Conservation (phyloP, 2,797 vertebrate species). For the Percopsis omiscomaycus region DNA sequence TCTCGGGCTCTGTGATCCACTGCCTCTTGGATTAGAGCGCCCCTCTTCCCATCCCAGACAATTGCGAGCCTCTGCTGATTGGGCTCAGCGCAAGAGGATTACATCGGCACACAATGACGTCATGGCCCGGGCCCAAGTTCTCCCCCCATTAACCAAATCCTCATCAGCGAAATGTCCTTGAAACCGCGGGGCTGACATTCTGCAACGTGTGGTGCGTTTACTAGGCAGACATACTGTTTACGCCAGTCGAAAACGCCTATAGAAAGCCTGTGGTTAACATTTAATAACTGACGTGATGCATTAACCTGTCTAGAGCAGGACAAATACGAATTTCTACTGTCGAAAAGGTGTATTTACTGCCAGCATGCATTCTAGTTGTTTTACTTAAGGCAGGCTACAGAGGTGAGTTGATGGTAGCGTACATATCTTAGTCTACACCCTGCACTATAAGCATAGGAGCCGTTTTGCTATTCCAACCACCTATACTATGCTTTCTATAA, state of each 20-base stretch:
- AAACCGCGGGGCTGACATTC: slow-evolving; percentile 88
- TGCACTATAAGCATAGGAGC: no score
- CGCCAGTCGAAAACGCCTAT: slow-evolving; percentile 13
- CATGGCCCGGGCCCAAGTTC: slow-evolving; percentile 89
- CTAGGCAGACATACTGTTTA: slow-evolving; percentile 30
- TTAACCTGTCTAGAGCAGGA: no score
- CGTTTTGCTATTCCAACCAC: no score
- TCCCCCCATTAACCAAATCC: slow-evolving; percentile 91
- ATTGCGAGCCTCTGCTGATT: slow-evolving; percentile 88
- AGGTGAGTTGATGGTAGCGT: no score
- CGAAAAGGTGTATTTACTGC: no score
- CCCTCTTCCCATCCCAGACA: slow-evolving; percentile 83
- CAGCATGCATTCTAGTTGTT: no score
- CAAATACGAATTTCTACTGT: no score
- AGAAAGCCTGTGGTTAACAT: not conserved
- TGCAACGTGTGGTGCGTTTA: slow-evolving; percentile 68
- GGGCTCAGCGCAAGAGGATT: slow-evolving; percentile 93
- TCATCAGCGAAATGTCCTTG: slow-evolving; percentile 98
- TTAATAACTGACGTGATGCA: not conserved
- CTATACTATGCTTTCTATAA: no score
- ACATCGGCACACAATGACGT: slow-evolving; percentile 98
- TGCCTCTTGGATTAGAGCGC: slow-evolving; percentile 84
- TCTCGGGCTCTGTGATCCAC: slow-evolving; percentile 82
- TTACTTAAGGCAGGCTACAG: no score
- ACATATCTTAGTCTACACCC: no score